Conservation (phyloP, 2,888 invertebrate species). For the Diarsia brunnea region DNA sequence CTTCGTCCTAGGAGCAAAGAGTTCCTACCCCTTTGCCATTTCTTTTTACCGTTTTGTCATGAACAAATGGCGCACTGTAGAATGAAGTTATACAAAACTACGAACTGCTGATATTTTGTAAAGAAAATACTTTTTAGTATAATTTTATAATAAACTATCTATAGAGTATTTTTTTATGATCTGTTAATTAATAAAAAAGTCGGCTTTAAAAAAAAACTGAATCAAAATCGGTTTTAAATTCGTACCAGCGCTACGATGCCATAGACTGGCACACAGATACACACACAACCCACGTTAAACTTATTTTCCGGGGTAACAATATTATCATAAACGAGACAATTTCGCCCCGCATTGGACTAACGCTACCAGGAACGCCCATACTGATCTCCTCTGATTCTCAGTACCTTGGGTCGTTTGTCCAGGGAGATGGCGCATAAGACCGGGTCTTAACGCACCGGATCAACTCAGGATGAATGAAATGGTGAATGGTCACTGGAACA, state of each 20-base stretch:
- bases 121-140: neutral
- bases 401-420: too few species aligned
- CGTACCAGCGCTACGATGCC: neutral
- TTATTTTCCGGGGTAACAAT: neutral
- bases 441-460: too few species aligned
- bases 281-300: neutral
- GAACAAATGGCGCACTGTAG: slow-evolving; percentile 18
- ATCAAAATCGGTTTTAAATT: neutral
- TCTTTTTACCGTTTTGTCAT: slow-evolving; percentile 28
- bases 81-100: slow-evolving; percentile 12
- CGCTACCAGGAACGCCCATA: too few species aligned
- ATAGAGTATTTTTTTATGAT: neutral
- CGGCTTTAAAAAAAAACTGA: neutral
- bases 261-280: neutral
- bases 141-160: neutral
- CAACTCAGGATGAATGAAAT: too few species aligned
- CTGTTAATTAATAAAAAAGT: neutral
- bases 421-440: too few species aligned
- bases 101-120: neutral
- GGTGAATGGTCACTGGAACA: too few species aligned
- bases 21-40: slow-evolving; percentile 21
- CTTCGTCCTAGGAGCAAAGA: slow-evolving; percentile 16
- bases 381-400: too few species aligned
- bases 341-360: too few species aligned
- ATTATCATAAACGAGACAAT: neutral